These are phyloP conservation scores for Steinernema hermaphroditum DNA, from an alignment of 2,888 invertebrate genomes.

Conservation along the genomic window DNA sequence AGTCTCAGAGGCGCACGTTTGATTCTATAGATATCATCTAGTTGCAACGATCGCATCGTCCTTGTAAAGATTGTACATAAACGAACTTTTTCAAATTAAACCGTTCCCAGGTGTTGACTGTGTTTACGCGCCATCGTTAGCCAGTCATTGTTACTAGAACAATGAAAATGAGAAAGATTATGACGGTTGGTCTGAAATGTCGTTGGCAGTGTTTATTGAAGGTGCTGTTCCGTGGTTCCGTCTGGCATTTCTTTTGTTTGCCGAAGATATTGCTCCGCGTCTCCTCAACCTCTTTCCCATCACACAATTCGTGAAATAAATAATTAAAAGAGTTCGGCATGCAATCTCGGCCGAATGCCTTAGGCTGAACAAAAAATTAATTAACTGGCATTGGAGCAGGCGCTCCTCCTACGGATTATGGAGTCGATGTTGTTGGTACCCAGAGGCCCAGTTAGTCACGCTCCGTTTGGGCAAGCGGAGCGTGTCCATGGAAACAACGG, in stretches of 20 bases:
- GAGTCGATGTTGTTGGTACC: not conserved
- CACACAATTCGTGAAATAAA: not conserved
- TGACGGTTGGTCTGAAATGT: too few species aligned
- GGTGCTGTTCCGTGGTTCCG: too few species aligned
- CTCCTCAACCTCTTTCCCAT: too few species aligned
- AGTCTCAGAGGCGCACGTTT: not conserved
- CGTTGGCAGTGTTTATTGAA: too few species aligned
- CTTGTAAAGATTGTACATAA: conserved; percentile 3
- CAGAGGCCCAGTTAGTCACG: not conserved
- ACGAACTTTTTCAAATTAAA: not conserved
- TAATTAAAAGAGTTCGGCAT: conserved; percentile 2
- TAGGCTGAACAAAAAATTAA: conserved; percentile 25
- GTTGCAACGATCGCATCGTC: not conserved
- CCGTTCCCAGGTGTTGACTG: not conserved
- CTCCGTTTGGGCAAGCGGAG: not conserved
- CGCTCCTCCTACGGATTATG: not conserved
- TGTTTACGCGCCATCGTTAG: not conserved
- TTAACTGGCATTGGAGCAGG: not conserved
- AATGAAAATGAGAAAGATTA: too few species aligned
- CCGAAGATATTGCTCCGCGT: too few species aligned
- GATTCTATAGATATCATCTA: not conserved
- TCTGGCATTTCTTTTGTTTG: too few species aligned
- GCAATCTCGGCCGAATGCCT: not conserved
- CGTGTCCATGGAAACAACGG: conserved; percentile 29
- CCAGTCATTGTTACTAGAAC: too few species aligned